phyloP scores from a whole-genome alignment of 2,797 vertebrate genomes.

The Pantherophis alleghaniensis region DNA sequence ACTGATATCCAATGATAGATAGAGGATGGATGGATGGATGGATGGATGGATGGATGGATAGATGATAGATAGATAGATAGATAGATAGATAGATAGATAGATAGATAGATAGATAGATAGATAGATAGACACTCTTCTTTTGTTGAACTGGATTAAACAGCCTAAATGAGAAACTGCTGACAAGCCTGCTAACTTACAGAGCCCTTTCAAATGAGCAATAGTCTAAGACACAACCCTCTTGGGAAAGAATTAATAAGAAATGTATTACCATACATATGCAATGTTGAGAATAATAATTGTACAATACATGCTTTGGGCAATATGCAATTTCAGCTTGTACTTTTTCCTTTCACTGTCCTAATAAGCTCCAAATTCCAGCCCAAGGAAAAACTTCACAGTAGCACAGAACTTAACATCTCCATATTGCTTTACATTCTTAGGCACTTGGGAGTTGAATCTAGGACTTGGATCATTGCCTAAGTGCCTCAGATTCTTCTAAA shows the following conservation, averaged over 20 bases:
- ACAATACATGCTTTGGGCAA: conserved; percentile 48
- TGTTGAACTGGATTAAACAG: conserved; percentile 58
- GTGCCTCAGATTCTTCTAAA: background rate
- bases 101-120: background rate
- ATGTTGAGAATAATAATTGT: conserved; percentile 58
- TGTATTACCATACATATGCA: conserved; percentile 64
- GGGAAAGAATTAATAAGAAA: conserved; percentile 65
- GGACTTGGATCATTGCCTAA: background rate
- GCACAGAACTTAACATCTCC: background rate
- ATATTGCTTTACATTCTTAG: conserved; percentile 32
- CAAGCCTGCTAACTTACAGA: conserved; percentile 54
- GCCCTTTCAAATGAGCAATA: conserved; percentile 62
- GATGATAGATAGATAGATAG: background rate
- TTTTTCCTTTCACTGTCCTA: background rate
- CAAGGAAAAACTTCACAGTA: conserved; percentile 22
- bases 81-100: background rate
- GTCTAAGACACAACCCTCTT: conserved; percentile 44
- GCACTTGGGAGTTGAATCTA: conserved; percentile 33
- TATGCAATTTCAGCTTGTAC: conserved; percentile 46
- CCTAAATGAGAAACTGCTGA: conserved; percentile 48
- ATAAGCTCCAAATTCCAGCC: background rate
- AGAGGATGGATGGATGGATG: too few species aligned
- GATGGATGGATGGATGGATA: too few species aligned
- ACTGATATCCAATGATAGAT: background rate
- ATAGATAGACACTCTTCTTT: conserved; percentile 23